phyloP scores from a whole-genome alignment of 2,797 vertebrate genomes.

The Anguilla obscura region DNA sequence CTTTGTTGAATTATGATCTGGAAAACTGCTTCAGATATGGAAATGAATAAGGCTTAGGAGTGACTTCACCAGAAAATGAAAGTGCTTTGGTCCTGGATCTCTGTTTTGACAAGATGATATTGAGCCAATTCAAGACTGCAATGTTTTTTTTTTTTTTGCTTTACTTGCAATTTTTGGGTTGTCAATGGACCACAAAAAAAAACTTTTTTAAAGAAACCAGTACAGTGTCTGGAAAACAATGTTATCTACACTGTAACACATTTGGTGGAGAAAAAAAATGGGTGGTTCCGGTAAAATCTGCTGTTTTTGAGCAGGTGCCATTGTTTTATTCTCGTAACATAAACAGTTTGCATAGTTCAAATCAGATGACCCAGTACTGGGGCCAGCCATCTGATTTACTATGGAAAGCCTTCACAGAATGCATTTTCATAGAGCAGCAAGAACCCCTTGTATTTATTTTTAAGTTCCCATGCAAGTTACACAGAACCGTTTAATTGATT shows the following conservation, averaged over 20 bases:
- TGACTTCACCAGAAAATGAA: background rate
- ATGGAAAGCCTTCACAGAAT: constrained; percentile 47
- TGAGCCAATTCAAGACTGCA: background rate
- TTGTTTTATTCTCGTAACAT: constrained; percentile 42
- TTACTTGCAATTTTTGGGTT: background rate
- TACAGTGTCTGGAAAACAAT: background rate
- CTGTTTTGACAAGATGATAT: background rate
- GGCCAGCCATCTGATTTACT: constrained; percentile 49
- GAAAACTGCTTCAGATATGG: background rate
- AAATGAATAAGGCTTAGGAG: constrained; percentile 10
- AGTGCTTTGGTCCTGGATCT: constrained; percentile 10
- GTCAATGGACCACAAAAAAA: background rate
- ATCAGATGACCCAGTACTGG: constrained; percentile 18
- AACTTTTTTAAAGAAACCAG: background rate
- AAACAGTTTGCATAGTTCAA: constrained; percentile 35
- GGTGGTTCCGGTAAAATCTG: constrained; percentile 17
- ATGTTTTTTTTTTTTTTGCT: background rate
- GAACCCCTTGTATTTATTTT: constrained; percentile 26
- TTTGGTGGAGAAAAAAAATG: background rate
- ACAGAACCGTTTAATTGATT: constrained; percentile 14
- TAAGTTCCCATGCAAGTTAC: constrained; percentile 31
- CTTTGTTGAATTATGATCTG: background rate
- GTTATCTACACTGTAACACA: background rate
- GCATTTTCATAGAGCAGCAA: constrained; percentile 27
- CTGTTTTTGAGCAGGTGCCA: constrained; percentile 51